A percentile compares a stretch with the other conserved stretches of the same genome.
These are phyloP conservation scores for Sipunculus nudus DNA, from an alignment of 2,888 invertebrate species.

Conservation along the genomic window DNA sequence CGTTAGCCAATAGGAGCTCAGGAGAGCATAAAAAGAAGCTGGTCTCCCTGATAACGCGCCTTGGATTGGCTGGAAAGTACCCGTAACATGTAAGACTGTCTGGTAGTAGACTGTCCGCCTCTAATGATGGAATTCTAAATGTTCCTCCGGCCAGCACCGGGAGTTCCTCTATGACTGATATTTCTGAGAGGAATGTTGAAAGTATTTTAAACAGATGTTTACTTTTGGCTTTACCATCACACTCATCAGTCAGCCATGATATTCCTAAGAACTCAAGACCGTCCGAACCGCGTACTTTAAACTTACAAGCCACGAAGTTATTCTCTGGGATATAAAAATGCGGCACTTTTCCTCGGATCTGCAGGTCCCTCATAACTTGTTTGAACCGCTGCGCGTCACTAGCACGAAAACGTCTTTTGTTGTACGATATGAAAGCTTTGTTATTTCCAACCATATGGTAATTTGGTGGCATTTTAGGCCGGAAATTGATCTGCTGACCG, in stretches of 20 bases:
- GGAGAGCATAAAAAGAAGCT: conserved; percentile 31
- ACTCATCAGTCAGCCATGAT: conserved; percentile 41
- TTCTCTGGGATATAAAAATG: conserved; percentile 33
- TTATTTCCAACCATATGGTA: conserved; percentile 28
- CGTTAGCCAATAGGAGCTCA: conserved; percentile 25
- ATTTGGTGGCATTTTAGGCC: conserved; percentile 28
- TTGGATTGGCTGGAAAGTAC: conserved; percentile 24
- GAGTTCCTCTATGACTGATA: conserved; percentile 37
- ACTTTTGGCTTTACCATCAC: conserved; percentile 19
- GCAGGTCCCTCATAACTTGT: conserved; percentile 35
- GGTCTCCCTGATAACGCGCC: conserved; percentile 20
- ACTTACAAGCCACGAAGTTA: conserved; percentile 36
- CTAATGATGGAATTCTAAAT: conserved; percentile 32
- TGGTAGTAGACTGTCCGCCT: conserved; percentile 17
- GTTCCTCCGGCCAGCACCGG: conserved; percentile 38
- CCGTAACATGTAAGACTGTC: conserved; percentile 33
- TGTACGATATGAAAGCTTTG: conserved; percentile 32
- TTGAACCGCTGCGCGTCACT: conserved; percentile 35
- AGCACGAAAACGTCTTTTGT: conserved; percentile 25
- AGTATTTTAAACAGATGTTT: conserved; percentile 29
- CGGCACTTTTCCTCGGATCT: conserved; percentile 32
- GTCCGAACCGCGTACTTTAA: conserved; percentile 13
- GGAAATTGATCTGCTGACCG: conserved; percentile 37
- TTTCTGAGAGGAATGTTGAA: conserved; percentile 24
- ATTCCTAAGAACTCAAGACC: conserved; percentile 31